Evolutionary conservation across 1,140 invertebrate species (phyloP), one percentile per base, ranked within the genome.

Genomic region (Leptopilina clavipes): DNA sequence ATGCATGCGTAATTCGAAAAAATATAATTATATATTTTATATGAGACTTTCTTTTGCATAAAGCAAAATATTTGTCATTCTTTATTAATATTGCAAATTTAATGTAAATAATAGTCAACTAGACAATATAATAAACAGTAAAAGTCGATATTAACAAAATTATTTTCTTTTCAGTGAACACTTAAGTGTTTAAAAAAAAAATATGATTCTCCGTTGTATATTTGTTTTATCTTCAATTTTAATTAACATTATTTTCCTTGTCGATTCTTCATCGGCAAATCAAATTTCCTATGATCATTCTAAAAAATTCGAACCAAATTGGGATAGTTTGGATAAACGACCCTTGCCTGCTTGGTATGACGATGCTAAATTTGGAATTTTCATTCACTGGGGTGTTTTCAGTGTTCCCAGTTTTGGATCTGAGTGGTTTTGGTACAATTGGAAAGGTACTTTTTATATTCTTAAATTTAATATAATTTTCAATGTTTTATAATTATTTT

Each of bases 381-480:
- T 98, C 85, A 91, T 98, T 52, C 97, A 98, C 83, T 98, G 97
- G 96, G 97, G 97, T 3, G 94, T 98, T 0, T 98, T 95, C 84
- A 95, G 96, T 0, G 97, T 98, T 0, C 97, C 97, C 0, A 94
- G 95, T 79, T 96, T 94, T 88, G 92, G 93, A 0, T 94, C 93
- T 1, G 97, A 97, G 91, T 98, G 96, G 97, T 97, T 97, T 89
- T 97, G 96, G 96, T 91, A 89, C 1, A 91, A 94, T 84, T 96
- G 94, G 95, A 92, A 92, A 92, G 91, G 94, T 94, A 31, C 25
- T 31, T 31, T 31, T 31, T 31, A 31, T 31, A n/a, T n/a, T n/a
- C n/a, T n/a, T n/a, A n/a, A n/a, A n/a, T n/a, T n/a, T n/a, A n/a
- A n/a, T n/a, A n/a, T n/a, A n/a, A n/a, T n/a, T n/a, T n/a, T n/a